Evolutionary conservation across 2,888 invertebrate species (phyloP), one percentile per base, ranked within the genome.

Genomic region (Caradrina kadenii): DNA sequence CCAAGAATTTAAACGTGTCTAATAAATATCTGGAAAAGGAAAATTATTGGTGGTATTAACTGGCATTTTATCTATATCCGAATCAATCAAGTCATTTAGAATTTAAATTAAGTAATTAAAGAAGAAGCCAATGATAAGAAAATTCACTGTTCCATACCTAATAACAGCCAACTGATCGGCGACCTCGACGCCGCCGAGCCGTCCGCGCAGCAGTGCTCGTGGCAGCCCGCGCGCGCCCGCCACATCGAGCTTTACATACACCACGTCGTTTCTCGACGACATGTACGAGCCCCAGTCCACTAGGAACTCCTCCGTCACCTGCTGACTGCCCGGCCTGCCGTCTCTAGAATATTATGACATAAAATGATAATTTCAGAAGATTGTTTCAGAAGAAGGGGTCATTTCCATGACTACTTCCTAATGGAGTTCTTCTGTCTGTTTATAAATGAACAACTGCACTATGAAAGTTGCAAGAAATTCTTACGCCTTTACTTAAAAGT

Each of bases 261-360:
- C 98, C 71, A 99, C 98, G 94, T 98, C 98, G 90, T 98, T 98
- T 80, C 98, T 97, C 70, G 98, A 98, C 69, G 98, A 98, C 97
- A 99, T 98, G 94, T 99, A 99, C 48, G 98, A 98, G 74, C 98
- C 98, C 98, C 99, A 99, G 93, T 98, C 98, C 84, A 99, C 96
- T 78, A 97, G 94, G 94, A 98, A 99, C 92, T 97, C 97, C 85
- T 99, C 98, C 1, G 98, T 98, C 76, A 99, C 99, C 69, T 98
- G 97, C 92, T 98, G 98, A 83, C 98, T 98, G 53, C 98, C 98
- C 0, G 99, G 99, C 56, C 98, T 97, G 69, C 98, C 99, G 93
- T 99, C 98, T 60, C 98, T 98, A 69, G 6, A 53, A 19, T 15
- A n/a, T 11, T 45, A 19, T 49, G 19, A 4, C 4, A 5, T 7